Conservation (phyloP, 2,888 invertebrate species). For the Himalopsyche japonica region DNA sequence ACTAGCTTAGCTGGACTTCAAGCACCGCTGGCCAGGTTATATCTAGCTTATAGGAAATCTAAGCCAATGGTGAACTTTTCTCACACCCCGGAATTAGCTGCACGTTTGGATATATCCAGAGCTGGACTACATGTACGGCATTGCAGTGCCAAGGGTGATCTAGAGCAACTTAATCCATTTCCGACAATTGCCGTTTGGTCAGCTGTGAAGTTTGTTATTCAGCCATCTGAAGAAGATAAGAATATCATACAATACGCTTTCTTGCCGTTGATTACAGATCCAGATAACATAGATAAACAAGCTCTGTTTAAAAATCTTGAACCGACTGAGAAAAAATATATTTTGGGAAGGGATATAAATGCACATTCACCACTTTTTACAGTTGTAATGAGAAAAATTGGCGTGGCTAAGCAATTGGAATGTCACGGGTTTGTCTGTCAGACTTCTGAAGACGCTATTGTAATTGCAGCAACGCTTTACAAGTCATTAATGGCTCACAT, state of each 20-base stretch:
- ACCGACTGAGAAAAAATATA: constrained; percentile 60
- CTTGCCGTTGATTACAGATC: constrained; percentile 81
- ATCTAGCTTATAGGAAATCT: constrained; percentile 65
- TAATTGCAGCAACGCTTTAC: constrained; percentile 88
- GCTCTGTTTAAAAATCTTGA: constrained; percentile 65
- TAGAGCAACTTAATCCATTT: constrained; percentile 77
- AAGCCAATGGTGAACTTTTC: constrained; percentile 55
- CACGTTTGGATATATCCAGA: constrained; percentile 69
- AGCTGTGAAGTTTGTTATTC: constrained; percentile 81
- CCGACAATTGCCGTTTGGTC: constrained; percentile 94
- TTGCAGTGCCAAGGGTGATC: constrained; percentile 64
- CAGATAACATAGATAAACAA: constrained; percentile 76
- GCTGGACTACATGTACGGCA: constrained; percentile 75
- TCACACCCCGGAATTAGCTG: constrained; percentile 43
- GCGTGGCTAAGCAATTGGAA: constrained; percentile 77
- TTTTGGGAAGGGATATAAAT: constrained; percentile 61
- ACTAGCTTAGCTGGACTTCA: constrained; percentile 84
- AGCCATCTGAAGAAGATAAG: constrained; percentile 61
- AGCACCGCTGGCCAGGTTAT: constrained; percentile 75
- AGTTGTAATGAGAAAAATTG: constrained; percentile 84
- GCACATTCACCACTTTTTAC: constrained; percentile 85
- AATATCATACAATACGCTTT: constrained; percentile 71
- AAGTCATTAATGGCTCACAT: constrained; percentile 84
- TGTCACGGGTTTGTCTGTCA: constrained; percentile 91
- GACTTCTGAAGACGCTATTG: constrained; percentile 87